Percentiles rank a stretch among this genome's conserved stretches.
Conservation (phyloP, 37 sponge, comb jelly and placozoan species). For the Haliclona indistincta region DNA sequence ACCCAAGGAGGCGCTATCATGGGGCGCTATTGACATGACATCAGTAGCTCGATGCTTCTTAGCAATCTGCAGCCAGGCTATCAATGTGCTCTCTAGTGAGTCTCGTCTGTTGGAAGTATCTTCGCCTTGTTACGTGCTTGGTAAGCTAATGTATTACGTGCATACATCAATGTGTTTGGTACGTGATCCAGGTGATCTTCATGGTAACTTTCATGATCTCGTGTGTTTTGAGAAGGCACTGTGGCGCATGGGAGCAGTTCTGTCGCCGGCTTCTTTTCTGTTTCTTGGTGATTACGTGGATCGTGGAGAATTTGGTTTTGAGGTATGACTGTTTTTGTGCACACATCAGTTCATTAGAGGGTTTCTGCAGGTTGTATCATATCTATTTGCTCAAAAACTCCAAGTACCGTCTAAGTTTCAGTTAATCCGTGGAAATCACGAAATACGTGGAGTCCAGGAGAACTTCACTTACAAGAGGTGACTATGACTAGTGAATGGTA, state of each 20-base stretch:
- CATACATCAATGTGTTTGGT: neutral
- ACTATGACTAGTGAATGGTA: too few species aligned
- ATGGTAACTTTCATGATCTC: constrained; percentile 95
- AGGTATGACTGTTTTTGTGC: constrained; percentile 40
- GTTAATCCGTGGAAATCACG: constrained; percentile 93
- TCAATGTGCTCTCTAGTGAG: constrained; percentile 69
- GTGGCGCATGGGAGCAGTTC: constrained; percentile 91
- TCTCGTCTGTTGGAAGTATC: constrained; percentile 69
- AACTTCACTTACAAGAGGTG: constrained; percentile 80
- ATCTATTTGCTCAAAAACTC: constrained; percentile 94
- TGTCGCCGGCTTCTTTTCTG: constrained; percentile 90
- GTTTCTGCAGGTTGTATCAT: constrained; percentile 73
- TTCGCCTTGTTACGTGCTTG: constrained; percentile 86
- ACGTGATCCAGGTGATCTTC: constrained; percentile 77
- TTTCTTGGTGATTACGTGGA: constrained; percentile 98
- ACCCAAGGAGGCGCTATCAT: constrained; percentile 80
- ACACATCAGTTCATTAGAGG: neutral
- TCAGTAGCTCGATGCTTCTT: constrained; percentile 81
- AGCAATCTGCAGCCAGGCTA: constrained; percentile 66
- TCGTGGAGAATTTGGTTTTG: constrained; percentile 88
- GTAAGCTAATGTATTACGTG: constrained; percentile 33
- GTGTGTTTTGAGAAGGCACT: constrained; percentile 94
- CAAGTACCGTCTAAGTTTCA: constrained; percentile 85
- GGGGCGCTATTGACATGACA: constrained; percentile 88
- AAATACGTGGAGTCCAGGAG: constrained; percentile 83